Conservation (phyloP, 2,888 invertebrate genomes). For the Ennomos erosarius region DNA sequence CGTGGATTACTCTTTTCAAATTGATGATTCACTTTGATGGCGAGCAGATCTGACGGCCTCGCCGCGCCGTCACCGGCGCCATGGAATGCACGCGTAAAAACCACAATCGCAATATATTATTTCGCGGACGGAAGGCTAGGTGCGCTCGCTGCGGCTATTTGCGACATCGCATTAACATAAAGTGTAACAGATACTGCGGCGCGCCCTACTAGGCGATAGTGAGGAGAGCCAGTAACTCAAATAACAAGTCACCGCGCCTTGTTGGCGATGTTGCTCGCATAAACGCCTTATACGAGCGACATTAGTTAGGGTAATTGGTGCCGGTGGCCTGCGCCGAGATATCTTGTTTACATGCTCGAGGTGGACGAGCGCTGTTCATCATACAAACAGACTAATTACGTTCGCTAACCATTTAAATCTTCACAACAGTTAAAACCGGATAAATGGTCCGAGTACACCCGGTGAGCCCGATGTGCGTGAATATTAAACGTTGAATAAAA, state of each 20-base stretch:
- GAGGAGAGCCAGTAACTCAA: conserved; percentile 41
- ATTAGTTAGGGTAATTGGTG: conserved; percentile 54
- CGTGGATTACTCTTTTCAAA: conserved; percentile 30
- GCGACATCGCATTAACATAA: conserved; percentile 39
- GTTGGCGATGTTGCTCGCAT: conserved; percentile 41
- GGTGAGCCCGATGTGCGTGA: background rate
- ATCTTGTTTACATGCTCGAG: conserved; percentile 52
- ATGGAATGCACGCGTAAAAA: conserved; percentile 24
- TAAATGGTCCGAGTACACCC: no score
- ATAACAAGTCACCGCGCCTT: conserved; percentile 41
- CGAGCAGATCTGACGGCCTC: conserved; percentile 16
- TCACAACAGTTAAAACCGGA: no score
- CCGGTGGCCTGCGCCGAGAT: conserved; percentile 38
- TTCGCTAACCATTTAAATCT: conserved; percentile 1
- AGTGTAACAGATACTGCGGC: conserved; percentile 33
- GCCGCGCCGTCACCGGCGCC: conserved; percentile 2
- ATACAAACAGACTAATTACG: conserved; percentile 23
- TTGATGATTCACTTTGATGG: conserved; percentile 46
- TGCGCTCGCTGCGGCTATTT: conserved; percentile 22
- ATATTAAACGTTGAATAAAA: conserved; percentile 19
- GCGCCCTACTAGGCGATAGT: conserved; percentile 37
- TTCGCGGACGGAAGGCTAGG: conserved; percentile 31
- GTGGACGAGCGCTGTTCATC: conserved; percentile 32
- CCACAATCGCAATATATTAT: conserved; percentile 18
- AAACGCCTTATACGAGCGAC: conserved; percentile 51